A percentile compares a stretch with the other conserved stretches of the same genome.
phyloP scores from a whole-genome alignment of 2,113 vertebrate species.

The Bubo scandiacus region DNA sequence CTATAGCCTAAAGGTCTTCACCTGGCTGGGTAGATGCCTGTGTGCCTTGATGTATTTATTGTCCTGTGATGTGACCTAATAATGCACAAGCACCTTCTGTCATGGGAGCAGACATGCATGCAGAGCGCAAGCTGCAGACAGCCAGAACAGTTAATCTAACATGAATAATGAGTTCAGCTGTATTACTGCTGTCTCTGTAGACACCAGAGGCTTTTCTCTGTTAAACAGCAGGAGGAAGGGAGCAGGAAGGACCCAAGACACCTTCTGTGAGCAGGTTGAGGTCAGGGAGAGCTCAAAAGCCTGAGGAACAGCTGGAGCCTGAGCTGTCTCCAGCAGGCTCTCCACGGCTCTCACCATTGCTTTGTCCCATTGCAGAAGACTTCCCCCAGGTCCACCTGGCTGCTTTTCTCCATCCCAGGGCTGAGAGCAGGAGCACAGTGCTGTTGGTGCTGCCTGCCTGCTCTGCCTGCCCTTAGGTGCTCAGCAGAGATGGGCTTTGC shows the following conservation, averaged over 20 bases:
- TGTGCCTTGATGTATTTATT: background rate
- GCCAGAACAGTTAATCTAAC: background rate
- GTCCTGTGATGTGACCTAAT: background rate
- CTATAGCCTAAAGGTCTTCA: background rate
- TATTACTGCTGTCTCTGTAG: background rate
- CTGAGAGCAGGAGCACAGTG: background rate
- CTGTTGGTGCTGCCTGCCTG: background rate
- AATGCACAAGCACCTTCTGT: background rate
- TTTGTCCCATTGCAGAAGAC: background rate
- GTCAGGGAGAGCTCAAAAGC: background rate
- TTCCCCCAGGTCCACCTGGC: too few relatives aligned
- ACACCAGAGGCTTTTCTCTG: background rate
- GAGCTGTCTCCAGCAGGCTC: background rate
- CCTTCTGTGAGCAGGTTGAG: background rate
- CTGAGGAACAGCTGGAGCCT: background rate
- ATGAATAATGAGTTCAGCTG: fast-evolving
- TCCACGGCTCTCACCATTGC: fast-evolving
- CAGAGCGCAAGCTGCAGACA: background rate
- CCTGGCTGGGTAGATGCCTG: background rate
- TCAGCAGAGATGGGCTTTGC: fast-evolving
- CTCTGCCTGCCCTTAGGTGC: fast-evolving
- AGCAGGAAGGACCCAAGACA: background rate
- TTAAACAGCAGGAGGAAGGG: background rate
- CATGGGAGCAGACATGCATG: background rate
- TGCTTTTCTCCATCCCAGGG: background rate